Conservation (phyloP, 2,888 invertebrate genomes). For the Drosophila emarginata region DNA sequence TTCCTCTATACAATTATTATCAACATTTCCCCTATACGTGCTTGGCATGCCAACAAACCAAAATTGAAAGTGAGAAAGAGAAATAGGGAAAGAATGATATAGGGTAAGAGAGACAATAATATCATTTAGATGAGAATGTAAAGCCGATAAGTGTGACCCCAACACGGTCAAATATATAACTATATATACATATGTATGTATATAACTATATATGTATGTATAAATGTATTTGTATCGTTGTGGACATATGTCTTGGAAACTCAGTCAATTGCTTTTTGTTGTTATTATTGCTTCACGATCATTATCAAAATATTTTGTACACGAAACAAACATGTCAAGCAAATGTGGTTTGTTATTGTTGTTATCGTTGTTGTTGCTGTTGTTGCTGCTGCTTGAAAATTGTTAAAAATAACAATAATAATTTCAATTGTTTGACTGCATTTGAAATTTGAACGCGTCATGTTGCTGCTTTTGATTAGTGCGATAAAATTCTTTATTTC, state of each 20-base stretch:
- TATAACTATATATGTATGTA: not conserved
- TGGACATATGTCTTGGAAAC: conserved; percentile 25
- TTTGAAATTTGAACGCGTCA: conserved; percentile 55
- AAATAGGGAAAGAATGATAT: not conserved
- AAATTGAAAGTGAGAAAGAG: conserved; percentile 13
- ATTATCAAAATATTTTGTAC: conserved; percentile 73
- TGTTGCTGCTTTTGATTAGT: conserved; percentile 58
- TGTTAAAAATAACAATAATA: conserved; percentile 59
- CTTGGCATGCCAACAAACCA: conserved; percentile 38
- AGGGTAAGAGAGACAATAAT: conserved; percentile 45
- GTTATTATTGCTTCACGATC: conserved; percentile 54
- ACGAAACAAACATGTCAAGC: conserved; percentile 72
- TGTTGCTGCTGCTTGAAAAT: conserved; percentile 41
- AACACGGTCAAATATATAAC: not conserved
- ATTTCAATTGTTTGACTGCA: conserved; percentile 60
- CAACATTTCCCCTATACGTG: conserved; percentile 65
- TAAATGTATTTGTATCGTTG: not conserved
- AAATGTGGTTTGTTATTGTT: conserved; percentile 51
- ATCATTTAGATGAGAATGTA: conserved; percentile 66
- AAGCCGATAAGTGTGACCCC: conserved; percentile 51
- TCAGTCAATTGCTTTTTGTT: conserved; percentile 64
- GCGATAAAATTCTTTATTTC: conserved; percentile 46
- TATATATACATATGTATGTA: conserved; percentile 14
- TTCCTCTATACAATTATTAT: conserved; percentile 53
- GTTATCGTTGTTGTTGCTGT: conserved; percentile 2